phyloP scores from a whole-genome alignment of 2,797 vertebrate genomes.

The Rousettus madagascariensis region DNA sequence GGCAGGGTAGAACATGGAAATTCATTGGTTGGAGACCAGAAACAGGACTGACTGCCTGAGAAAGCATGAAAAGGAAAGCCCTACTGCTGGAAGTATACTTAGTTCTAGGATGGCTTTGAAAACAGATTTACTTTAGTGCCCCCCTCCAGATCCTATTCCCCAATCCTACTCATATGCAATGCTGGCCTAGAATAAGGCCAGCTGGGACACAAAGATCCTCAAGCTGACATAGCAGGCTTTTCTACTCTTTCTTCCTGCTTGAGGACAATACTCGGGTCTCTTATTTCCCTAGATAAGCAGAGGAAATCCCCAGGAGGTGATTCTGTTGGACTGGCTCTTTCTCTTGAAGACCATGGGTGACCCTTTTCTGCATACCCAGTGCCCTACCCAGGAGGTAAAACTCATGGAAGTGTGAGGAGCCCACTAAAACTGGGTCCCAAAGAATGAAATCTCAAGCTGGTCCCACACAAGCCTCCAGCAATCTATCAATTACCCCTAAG shows the following conservation, averaged over 20 bases:
- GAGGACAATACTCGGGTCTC: not conserved
- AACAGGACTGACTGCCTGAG: accelerated
- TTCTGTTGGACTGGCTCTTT: not conserved
- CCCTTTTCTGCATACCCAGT: not conserved
- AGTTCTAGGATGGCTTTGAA: not conserved
- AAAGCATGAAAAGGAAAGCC: not conserved
- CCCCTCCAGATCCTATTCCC: not conserved
- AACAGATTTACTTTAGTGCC: accelerated
- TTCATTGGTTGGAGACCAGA: no score
- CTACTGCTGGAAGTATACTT: accelerated
- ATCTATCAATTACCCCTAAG: not conserved
- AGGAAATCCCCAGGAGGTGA: not conserved
- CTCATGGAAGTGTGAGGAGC: not conserved
- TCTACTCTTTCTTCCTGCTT: not conserved
- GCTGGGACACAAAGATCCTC: not conserved
- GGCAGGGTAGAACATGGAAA: no score
- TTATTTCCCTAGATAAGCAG: not conserved
- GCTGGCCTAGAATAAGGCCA: not conserved
- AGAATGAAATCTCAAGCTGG: not conserved
- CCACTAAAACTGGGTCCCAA: not conserved
- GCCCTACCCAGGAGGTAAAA: not conserved
- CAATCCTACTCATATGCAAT: not conserved
- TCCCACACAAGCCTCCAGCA: not conserved
- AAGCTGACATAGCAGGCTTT: not conserved
- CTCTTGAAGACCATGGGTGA: not conserved